Evolutionary conservation across 2,113 vertebrate genomes (phyloP).

Genomic region (Dolichallabes microphthalmus): DNA sequence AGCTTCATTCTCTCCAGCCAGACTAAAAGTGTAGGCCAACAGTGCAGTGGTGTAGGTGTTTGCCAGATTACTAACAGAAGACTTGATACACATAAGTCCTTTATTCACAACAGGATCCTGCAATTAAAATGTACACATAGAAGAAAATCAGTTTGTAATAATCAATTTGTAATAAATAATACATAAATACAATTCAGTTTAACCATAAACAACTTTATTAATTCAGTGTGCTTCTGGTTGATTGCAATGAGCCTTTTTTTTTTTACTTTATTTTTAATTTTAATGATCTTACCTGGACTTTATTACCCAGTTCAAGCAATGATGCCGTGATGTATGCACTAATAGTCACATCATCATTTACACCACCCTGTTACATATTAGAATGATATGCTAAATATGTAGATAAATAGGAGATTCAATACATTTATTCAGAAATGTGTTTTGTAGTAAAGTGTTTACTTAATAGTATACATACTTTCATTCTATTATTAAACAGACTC

Average conservation of each 20-base stretch:
- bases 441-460: background rate
- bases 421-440: background rate
- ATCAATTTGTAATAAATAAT: too few relatives aligned
- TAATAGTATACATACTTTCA: conserved; percentile 69
- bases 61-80: conserved; percentile 46
- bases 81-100: conserved; percentile 73
- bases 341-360: conserved; percentile 76
- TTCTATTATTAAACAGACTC: conserved; percentile 74
- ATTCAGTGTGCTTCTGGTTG: background rate
- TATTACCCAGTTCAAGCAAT: conserved; percentile 68
- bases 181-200: background rate
- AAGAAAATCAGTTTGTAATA: too few relatives aligned
- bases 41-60: conserved; percentile 73
- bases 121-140: background rate
- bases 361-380: too few relatives aligned
- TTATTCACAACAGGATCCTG: conserved; percentile 66
- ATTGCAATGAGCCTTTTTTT: too few relatives aligned
- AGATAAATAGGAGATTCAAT: background rate
- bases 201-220: background rate
- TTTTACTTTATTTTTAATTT: background rate
- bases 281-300: conserved; percentile 63
- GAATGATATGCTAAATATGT: too few relatives aligned
- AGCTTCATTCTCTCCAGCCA: background rate
- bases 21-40: background rate
- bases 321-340: conserved; percentile 74